These are phyloP conservation scores for Brachyopa scutellaris DNA, from an alignment of 2,888 invertebrate species.

Conservation along the genomic window DNA sequence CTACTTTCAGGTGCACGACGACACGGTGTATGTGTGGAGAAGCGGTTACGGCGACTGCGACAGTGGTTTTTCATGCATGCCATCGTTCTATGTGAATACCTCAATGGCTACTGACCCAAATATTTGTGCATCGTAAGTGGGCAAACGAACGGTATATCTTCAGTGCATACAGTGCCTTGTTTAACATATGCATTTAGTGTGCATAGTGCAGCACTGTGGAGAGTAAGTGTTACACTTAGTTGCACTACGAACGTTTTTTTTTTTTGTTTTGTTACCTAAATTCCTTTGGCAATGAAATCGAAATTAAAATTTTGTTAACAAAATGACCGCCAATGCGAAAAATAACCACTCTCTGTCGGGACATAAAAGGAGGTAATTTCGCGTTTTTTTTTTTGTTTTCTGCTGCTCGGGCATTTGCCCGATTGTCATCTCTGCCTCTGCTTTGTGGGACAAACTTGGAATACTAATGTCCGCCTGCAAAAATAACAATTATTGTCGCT, in stretches of 20 bases:
- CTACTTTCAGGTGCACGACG: slow-evolving; percentile 37
- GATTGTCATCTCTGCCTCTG: slow-evolving; percentile 62
- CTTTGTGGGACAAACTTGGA: slow-evolving; percentile 39
- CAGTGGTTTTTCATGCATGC: slow-evolving; percentile 27
- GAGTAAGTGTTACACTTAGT: slow-evolving; percentile 1
- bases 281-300: slow-evolving; percentile 53
- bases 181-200: slow-evolving; percentile 13
- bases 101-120: slow-evolving; percentile 71
- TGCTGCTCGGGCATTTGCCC: slow-evolving; percentile 34
- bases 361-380: slow-evolving; percentile 52
- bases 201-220: not conserved
- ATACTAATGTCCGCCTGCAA: slow-evolving; percentile 44
- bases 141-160: slow-evolving; percentile 62
- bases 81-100: slow-evolving; percentile 48
- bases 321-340: slow-evolving; percentile 1
- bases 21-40: not conserved
- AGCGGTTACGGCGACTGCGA: not conserved
- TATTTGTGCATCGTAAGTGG: slow-evolving; percentile 71
- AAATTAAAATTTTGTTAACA: slow-evolving; percentile 50
- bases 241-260: not conserved
- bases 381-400: too few species aligned
- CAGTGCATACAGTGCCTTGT: slow-evolving; percentile 6
- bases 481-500: slow-evolving; percentile 31
- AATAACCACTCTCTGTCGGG: slow-evolving; percentile 23
- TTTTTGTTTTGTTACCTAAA: not conserved